phyloP scores from a whole-genome alignment of 2,888 invertebrate species.

The Tromatobia lineatoria region DNA sequence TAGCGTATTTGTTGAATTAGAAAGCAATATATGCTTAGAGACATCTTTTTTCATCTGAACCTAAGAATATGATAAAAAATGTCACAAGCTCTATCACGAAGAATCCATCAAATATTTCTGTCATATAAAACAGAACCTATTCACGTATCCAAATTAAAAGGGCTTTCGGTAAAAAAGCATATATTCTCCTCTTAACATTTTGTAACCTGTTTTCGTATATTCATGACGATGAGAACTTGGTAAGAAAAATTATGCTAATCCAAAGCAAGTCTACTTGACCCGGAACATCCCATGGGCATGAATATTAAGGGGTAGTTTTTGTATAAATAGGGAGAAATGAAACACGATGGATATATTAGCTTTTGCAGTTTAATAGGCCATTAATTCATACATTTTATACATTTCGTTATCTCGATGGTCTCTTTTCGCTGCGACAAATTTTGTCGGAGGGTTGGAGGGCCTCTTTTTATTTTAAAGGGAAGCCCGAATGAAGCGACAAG shows the following conservation, averaged over 20 bases:
- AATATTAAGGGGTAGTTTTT: background rate
- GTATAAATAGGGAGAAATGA: conserved; percentile 14
- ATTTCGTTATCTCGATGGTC: conserved; percentile 65
- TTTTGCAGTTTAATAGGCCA: conserved; percentile 50
- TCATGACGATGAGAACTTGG: background rate
- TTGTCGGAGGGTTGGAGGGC: conserved; percentile 28
- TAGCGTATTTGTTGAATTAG: no score
- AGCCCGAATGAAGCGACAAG: conserved; percentile 83
- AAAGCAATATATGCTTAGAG: no score
- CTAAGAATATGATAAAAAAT: no score
- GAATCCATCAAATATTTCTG: no score
- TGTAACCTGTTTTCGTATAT: no score
- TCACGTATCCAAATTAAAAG: no score
- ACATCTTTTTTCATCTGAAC: no score
- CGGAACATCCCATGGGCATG: background rate
- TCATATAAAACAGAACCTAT: no score
- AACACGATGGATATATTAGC: conserved; percentile 50
- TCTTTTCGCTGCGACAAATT: conserved; percentile 55
- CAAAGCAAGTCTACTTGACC: background rate
- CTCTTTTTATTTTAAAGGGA: conserved; percentile 39
- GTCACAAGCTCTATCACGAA: no score
- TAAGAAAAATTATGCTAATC: background rate
- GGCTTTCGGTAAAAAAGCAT: no score
- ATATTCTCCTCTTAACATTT: no score
- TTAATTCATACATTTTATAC: conserved; percentile 64